Conservation (phyloP, 2,888 invertebrate species). For the Mesorhabditis belari region DNA sequence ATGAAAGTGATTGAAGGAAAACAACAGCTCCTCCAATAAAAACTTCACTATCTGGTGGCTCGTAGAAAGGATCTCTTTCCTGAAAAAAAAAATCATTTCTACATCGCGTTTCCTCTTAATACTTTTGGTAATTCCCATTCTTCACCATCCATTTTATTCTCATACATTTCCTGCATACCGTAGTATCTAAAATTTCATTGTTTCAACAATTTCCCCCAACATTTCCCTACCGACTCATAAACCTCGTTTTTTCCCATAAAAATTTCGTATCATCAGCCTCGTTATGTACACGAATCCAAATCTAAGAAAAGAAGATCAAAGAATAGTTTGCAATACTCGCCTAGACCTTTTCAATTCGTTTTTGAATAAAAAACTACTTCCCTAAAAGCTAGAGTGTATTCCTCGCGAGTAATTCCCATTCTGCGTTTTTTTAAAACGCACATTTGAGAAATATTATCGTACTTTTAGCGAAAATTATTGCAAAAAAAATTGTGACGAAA, state of each 20-base stretch:
- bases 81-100: conserved; percentile 18
- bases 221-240: conserved; percentile 55
- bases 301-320: conserved; percentile 36
- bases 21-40: conserved; percentile 59
- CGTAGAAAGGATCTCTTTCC: conserved; percentile 60
- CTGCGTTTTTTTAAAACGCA: too few species aligned
- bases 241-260: conserved; percentile 59
- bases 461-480: too few species aligned
- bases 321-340: too few species aligned
- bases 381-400: too few species aligned
- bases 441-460: too few species aligned
- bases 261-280: conserved; percentile 59
- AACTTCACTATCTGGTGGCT: conserved; percentile 57
- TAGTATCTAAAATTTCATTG: conserved; percentile 47
- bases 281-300: conserved; percentile 58
- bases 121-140: conserved; percentile 58
- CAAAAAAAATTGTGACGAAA: too few species aligned
- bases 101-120: not conserved
- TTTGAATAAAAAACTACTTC: too few species aligned
- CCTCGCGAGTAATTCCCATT: too few species aligned
- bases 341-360: too few species aligned
- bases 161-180: conserved; percentile 61
- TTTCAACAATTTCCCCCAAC: not conserved
- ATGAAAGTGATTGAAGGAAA: conserved; percentile 59
- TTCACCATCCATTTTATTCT: conserved; percentile 58